Evolutionary conservation across 2,113 vertebrate species (phyloP).

Genomic region (Calyptommatus sinebrachiatus): DNA sequence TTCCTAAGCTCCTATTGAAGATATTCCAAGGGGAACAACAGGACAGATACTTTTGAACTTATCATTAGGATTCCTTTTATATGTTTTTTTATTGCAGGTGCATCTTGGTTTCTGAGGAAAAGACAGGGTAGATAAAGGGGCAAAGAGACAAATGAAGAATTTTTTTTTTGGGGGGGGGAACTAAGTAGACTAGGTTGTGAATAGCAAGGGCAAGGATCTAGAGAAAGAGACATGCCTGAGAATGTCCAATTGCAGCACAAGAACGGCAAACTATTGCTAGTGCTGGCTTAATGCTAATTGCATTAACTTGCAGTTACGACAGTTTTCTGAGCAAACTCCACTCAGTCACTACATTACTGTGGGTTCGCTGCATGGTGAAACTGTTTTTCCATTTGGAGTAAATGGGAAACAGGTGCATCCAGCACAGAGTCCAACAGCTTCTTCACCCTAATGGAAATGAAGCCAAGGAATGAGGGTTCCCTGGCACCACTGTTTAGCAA

Average conservation of each 20-base stretch:
- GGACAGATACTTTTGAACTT: constrained; percentile 3
- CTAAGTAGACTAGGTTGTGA: background rate
- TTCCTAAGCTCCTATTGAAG: constrained; percentile 26
- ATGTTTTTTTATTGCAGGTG: constrained; percentile 29
- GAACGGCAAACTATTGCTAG: too few relatives aligned
- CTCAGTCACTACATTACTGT: too few relatives aligned
- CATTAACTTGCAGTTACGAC: too few relatives aligned
- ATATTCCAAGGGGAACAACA: constrained; percentile 9
- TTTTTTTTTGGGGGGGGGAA: background rate
- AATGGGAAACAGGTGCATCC: too few relatives aligned
- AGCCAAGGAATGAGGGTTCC: too few relatives aligned
- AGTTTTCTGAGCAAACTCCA: too few relatives aligned
- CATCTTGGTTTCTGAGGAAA: constrained; percentile 10
- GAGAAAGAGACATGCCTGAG: background rate
- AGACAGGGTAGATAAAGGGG: constrained; percentile 25
- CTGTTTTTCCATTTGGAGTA: too few relatives aligned
- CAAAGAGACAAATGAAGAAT: background rate
- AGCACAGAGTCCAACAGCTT: too few relatives aligned
- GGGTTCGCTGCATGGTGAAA: too few relatives aligned
- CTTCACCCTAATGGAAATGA: too few relatives aligned
- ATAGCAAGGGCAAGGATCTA: background rate
- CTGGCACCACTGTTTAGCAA: too few relatives aligned
- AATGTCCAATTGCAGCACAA: background rate
- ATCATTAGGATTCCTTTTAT: constrained; percentile 26
- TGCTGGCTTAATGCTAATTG: too few relatives aligned